Percentiles rank a stretch among this genome's conserved stretches.
Conservation (phyloP, 2,113 vertebrate species). For the Petaurus breviceps region DNA sequence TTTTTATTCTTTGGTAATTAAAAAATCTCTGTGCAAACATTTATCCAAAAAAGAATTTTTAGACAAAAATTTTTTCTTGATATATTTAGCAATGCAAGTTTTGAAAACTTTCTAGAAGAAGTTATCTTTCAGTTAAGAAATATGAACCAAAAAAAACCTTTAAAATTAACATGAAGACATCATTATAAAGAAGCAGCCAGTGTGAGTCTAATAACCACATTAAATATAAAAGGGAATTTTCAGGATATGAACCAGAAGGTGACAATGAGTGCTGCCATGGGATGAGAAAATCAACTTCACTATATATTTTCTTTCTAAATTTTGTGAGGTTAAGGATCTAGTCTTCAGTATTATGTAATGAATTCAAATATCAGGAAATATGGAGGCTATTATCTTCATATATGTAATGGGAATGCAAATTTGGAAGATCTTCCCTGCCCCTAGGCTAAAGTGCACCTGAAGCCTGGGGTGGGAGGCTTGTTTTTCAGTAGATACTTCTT, state of each 20-base stretch:
- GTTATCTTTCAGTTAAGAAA: neutral
- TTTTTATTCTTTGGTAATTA: conserved; percentile 46
- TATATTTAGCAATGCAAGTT: conserved; percentile 26
- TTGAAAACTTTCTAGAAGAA: conserved; percentile 6
- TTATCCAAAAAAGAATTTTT: conserved; percentile 26
- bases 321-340: too few species aligned
- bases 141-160: neutral
- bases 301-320: too few species aligned
- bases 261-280: neutral
- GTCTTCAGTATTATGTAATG: too few species aligned
- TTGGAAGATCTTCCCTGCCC: too few species aligned
- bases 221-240: neutral
- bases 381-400: too few species aligned
- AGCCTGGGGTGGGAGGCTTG: too few species aligned
- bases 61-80: conserved; percentile 55
- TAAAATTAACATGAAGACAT: neutral
- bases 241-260: neutral
- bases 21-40: neutral
- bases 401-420: too few species aligned
- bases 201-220: neutral
- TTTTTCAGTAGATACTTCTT: too few species aligned
- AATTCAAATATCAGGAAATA: too few species aligned
- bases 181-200: neutral
- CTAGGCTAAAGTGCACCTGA: too few species aligned
- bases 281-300: too few species aligned